Evolutionary conservation across 1,140 invertebrate species (phyloP).

Genomic region (Neodiprion lecontei): DNA sequence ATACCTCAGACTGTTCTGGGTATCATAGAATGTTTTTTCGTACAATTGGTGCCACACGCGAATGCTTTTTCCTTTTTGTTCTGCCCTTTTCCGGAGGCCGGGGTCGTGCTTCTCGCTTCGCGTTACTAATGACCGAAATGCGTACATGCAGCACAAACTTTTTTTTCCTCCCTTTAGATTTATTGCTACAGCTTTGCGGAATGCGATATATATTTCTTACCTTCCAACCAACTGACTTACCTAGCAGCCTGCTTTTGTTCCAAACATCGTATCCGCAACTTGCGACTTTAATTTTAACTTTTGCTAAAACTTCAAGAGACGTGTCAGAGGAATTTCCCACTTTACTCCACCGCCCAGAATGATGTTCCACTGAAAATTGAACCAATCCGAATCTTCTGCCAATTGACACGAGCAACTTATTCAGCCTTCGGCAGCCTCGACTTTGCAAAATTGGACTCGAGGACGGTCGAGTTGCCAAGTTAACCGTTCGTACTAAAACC

Average conservation of each 20-base stretch:
- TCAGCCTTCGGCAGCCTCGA: too few species aligned
- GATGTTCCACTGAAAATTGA: neutral
- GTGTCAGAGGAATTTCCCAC: neutral
- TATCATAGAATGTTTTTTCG: too few species aligned
- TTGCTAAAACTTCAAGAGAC: neutral
- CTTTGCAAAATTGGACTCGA: too few species aligned
- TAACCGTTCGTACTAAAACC: too few species aligned
- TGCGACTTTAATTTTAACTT: neutral
- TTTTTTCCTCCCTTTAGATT: neutral
- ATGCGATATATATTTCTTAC: neutral
- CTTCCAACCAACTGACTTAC: neutral
- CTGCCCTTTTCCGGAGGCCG: neutral
- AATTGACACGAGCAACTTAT: neutral
- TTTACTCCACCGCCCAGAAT: neutral
- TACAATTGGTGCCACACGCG: too few species aligned
- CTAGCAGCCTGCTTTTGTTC: neutral
- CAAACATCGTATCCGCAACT: neutral
- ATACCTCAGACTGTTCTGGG: too few species aligned
- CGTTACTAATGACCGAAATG: neutral
- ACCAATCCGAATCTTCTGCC: neutral
- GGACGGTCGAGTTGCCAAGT: too few species aligned
- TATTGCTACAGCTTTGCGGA: neutral
- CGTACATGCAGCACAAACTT: neutral
- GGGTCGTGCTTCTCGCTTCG: neutral
- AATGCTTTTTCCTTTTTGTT: too few species aligned